Percentiles rank a stretch among this genome's conserved stretches.
Conservation (phyloP, 2,797 vertebrate species). For the Sphenopsis melanotis region DNA sequence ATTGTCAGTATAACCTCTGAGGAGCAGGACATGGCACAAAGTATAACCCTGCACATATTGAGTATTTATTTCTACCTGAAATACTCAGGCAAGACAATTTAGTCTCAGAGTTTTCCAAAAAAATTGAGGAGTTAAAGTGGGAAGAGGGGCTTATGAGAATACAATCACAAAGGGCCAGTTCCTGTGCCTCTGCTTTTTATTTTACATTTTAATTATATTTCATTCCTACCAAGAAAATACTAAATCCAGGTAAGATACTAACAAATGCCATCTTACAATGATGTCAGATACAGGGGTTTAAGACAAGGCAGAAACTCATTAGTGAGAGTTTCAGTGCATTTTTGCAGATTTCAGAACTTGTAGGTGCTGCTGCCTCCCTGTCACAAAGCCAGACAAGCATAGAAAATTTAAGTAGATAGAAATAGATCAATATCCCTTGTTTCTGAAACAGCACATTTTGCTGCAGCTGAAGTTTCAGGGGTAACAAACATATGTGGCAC, state of each 20-base stretch:
- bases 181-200: neutral
- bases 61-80: neutral
- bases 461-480: slow-evolving; percentile 39
- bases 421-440: slow-evolving; percentile 43
- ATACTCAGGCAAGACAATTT: neutral
- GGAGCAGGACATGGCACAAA: neutral
- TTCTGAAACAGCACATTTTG: slow-evolving; percentile 46
- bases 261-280: neutral
- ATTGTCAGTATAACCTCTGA: neutral
- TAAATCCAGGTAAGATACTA: neutral
- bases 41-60: neutral
- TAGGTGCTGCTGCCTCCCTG: slow-evolving; percentile 21
- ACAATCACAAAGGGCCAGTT: neutral
- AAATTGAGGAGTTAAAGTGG: neutral
- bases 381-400: slow-evolving; percentile 52
- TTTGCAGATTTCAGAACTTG: slow-evolving; percentile 35
- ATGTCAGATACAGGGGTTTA: neutral
- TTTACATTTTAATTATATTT: neutral
- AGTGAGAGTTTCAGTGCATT: slow-evolving; percentile 14
- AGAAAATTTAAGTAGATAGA: slow-evolving; percentile 58
- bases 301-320: neutral
- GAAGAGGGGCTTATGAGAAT: neutral
- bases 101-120: neutral
- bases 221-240: neutral
- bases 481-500: slow-evolving; percentile 20